Evolutionary conservation across 2,113 vertebrate genomes (phyloP).

Genomic region (Emydura subglobosa): DNA sequence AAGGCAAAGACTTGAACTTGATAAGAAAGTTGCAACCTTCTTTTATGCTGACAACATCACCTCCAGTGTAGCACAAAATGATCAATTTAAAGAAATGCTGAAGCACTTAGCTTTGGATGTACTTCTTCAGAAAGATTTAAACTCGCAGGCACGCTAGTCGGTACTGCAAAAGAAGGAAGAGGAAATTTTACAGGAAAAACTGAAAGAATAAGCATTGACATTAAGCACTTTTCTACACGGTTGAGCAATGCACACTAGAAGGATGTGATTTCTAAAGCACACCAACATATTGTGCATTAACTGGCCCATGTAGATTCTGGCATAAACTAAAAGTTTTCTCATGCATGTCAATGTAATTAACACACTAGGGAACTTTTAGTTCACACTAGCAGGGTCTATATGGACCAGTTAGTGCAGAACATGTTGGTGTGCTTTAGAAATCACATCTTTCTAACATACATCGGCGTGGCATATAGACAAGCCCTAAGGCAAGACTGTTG

Average conservation of each 20-base stretch:
- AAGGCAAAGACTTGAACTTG: background rate
- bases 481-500: background rate
- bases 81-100: background rate
- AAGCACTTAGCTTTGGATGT: background rate
- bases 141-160: background rate
- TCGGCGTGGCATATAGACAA: background rate
- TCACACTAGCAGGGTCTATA: background rate
- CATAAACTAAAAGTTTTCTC: background rate
- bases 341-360: background rate
- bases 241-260: background rate
- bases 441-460: background rate
- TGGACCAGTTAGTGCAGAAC: background rate
- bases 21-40: background rate
- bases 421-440: background rate
- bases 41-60: background rate
- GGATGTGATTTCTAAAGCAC: background rate
- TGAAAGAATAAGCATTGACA: background rate
- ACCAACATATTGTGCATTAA: background rate
- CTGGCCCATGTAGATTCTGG: background rate
- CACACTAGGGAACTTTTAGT: background rate
- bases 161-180: background rate
- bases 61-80: background rate
- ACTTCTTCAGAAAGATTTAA: background rate
- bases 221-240: background rate
- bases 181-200: background rate